Base-by-base conservation (phyloP, 2,888 invertebrate species). In the Orchesella flavescens region DNA sequence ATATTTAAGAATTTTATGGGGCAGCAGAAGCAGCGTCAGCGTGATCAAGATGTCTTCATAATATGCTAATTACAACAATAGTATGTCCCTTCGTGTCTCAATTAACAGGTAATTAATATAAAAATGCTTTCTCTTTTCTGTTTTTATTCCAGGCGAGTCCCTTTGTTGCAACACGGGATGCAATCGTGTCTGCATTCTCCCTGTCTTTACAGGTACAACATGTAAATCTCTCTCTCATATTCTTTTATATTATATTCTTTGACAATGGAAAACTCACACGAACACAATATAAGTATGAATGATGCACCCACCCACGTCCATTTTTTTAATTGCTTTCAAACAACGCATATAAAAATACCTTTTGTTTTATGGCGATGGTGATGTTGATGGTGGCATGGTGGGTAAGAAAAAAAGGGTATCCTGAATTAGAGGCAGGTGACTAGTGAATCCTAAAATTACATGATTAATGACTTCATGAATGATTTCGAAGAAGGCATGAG, bases 141-240 rank as follows among this genome's bases (percentile, higher is more conserved):
- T 13, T 57, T 53, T 84, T 91, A 63, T 75, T 61, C 66, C 77
- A 89, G 89, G 88, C 2, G 91, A 92, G 69, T 93, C 93, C 87
- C 92, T 93, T 79, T 94, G 94, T 90, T 94, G 94, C 90, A 91
- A 90, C 77, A 94, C 94, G 19, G 92, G 93, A 0, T 94, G 94
- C 89, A 94, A 94, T 10, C 85, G 87, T 19, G 90, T 90, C 84
- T 91, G 91, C 89, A 90, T 91, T 21, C 93, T 93, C 86, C 93
- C 93, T 55, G 89, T 93, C 66, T 92, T 91, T 88, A 93, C 93
- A 89, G 93, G 94, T 93, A 90, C 34, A 34, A 34, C 34, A 34
- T 34, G 34, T 34, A 34, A 34, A 34, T 34, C 34, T 34, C 34
- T 34, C 34, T n/a, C n/a, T n/a, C n/a, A n/a, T n/a, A n/a, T n/a